Percentiles rank a stretch among this genome's conserved stretches.
Evolutionary conservation across 2,113 vertebrate species (phyloP).

Genomic region (Misgurnus mizolepis): DNA sequence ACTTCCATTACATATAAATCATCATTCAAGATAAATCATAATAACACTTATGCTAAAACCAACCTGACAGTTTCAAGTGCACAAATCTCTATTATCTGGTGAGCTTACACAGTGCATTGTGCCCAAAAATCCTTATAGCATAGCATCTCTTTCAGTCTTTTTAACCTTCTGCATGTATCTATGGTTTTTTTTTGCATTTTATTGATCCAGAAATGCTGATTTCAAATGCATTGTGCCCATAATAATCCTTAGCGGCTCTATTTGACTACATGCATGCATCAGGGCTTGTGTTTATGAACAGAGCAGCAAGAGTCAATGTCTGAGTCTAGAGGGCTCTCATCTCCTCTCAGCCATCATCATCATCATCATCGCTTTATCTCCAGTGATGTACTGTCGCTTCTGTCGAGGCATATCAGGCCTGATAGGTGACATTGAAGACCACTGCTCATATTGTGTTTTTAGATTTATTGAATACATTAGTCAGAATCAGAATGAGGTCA

Average conservation of each 20-base stretch:
- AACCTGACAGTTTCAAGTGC: background rate
- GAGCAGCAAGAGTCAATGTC: conserved; percentile 8
- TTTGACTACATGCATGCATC: background rate
- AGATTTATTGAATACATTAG: background rate
- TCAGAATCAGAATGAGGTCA: background rate
- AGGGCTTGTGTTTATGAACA: background rate
- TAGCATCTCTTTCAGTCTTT: background rate
- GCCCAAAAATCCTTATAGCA: too few species aligned
- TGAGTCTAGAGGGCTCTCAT: conserved; percentile 11
- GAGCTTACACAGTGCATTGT: background rate
- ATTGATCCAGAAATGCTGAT: background rate
- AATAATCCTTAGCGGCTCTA: background rate
- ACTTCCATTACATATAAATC: too few species aligned
- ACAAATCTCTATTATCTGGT: background rate
- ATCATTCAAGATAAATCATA: too few species aligned
- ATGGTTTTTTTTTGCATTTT: background rate
- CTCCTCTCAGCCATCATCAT: conserved; percentile 20
- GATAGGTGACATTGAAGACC: background rate
- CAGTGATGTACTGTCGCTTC: conserved; percentile 10
- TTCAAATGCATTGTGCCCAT: background rate
- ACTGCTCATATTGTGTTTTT: conserved; percentile 9
- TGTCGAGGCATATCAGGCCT: conserved; percentile 2
- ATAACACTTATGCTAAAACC: background rate
- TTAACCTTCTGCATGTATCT: background rate
- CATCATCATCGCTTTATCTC: conserved; percentile 19